Evolutionary conservation across 2,888 invertebrate species (phyloP), one percentile per base, ranked within the genome.

Genomic region (Nudaria mundana): DNA sequence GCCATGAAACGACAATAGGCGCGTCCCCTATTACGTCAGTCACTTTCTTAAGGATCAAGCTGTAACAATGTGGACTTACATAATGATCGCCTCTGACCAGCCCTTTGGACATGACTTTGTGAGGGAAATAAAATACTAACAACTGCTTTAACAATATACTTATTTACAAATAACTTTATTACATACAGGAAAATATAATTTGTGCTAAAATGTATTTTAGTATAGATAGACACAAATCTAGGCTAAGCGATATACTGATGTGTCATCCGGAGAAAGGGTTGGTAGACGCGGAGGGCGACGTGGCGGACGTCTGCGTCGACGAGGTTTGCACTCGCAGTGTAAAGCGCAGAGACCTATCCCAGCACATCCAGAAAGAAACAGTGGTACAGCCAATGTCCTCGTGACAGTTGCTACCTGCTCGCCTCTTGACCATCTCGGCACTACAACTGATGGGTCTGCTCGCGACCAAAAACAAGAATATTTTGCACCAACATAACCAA

Each of bases 301-400:
- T 14, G 93, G 86, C 73, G 93, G 84, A 80, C 92, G 84, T 70
- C 92, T 80, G 71, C 94, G 90, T 56, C 93, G 90, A 62, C 93
- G 91, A 83, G 95, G 81, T 56, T 93, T 91, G 81, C 95, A 96
- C 81, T 96, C 95, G 81, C 96, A 96, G 79, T 96, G 95, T 91
- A 95, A 92, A 43, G 95, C 93, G 81, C 96, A 96, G 44, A 96
- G 90, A 16, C 94, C 95, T 56, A 95, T 93, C 40, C 95, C 95
- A 52, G 96, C 95, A 63, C 95, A 94, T 56, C 95, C 91, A 37
- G 96, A 95, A 68, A 96, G 91, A 67, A 95, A 94, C 82, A 96
- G 92, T 48, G 96, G 96, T 62, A 95, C 92, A 41, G 94, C 95
- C 81, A 96, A 92, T 76, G 94, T 96, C 80, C 96, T 92, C 56